phyloP scores from a whole-genome alignment of 2,888 invertebrate species.

The Agrochola litura region DNA sequence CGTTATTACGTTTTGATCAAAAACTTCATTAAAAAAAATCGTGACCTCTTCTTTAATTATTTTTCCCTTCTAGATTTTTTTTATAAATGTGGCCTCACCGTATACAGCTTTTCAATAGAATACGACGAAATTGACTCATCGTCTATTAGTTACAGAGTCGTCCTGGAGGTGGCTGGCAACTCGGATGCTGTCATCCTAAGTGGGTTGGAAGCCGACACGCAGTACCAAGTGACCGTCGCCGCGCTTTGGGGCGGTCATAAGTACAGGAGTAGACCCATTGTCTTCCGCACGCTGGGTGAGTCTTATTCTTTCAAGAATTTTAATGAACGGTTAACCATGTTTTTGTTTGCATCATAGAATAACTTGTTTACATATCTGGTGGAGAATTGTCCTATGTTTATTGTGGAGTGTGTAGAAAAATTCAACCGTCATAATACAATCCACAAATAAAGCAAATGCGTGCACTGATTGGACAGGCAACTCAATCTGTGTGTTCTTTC shows the following conservation, averaged over 20 bases:
- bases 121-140: conserved; percentile 91
- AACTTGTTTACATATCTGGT: background rate
- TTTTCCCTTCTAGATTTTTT: background rate
- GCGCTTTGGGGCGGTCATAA: conserved; percentile 96
- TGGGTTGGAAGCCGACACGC: conserved; percentile 95
- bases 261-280: conserved; percentile 96
- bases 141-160: conserved; percentile 97
- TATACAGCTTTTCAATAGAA: conserved; percentile 77
- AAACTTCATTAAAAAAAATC: background rate
- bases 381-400: background rate
- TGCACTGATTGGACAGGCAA: no score
- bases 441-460: no score
- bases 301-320: conserved; percentile 22
- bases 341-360: background rate
- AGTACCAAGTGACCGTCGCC: conserved; percentile 96
- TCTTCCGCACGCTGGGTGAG: conserved; percentile 96
- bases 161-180: conserved; percentile 97
- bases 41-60: no score
- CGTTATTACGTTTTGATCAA: background rate
- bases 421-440: no score
- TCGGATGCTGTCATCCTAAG: conserved; percentile 96
- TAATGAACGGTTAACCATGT: background rate
- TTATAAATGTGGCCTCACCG: conserved; percentile 71
- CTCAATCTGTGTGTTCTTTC: no score
- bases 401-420: background rate